A percentile compares a stretch with the other conserved stretches of the same genome.
Evolutionary conservation across 2,888 invertebrate species (phyloP).

Genomic region (Sthenelais limicola): DNA sequence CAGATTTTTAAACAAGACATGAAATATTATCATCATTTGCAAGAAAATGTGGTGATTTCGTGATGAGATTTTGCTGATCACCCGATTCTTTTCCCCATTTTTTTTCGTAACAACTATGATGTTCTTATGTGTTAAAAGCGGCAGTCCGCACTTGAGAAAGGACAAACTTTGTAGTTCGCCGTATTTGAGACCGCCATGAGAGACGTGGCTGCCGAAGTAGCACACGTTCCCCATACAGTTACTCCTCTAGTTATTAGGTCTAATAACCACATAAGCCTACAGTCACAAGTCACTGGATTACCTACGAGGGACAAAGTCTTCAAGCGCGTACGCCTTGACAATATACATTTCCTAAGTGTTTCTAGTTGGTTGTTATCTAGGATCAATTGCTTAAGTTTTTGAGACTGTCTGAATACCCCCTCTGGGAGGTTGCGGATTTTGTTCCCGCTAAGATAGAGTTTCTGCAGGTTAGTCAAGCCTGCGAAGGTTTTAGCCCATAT

Average conservation of each 20-base stretch:
- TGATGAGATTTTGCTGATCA: too few relatives aligned
- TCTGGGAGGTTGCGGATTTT: slow-evolving; percentile 45
- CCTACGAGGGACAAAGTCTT: slow-evolving; percentile 49
- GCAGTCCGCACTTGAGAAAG: slow-evolving; percentile 39
- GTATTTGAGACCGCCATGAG: slow-evolving; percentile 34
- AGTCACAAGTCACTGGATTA: slow-evolving; percentile 52
- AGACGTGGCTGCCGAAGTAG: slow-evolving; percentile 7
- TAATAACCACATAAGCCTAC: slow-evolving; percentile 48
- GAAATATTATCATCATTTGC: too few relatives aligned
- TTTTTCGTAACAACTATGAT: too few relatives aligned
- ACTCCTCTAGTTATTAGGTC: slow-evolving; percentile 31
- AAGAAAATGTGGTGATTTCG: too few relatives aligned
- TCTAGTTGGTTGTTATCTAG: slow-evolving; percentile 50
- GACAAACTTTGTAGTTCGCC: slow-evolving; percentile 31
- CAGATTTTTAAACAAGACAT: too few relatives aligned
- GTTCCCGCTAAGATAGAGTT: slow-evolving; percentile 49
- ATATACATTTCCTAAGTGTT: slow-evolving; percentile 44
- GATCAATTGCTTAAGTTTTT: slow-evolving; percentile 45
- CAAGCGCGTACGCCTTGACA: slow-evolving; percentile 42
- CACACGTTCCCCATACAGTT: slow-evolving; percentile 51
- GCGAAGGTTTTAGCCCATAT: slow-evolving; percentile 47
- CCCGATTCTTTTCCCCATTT: too few relatives aligned
- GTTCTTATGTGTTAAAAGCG: too few relatives aligned
- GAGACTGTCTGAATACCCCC: slow-evolving; percentile 40
- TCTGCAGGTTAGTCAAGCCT: slow-evolving; percentile 45